Evolutionary conservation across 2,888 invertebrate species (phyloP).

Genomic region (Drosophila formosana): DNA sequence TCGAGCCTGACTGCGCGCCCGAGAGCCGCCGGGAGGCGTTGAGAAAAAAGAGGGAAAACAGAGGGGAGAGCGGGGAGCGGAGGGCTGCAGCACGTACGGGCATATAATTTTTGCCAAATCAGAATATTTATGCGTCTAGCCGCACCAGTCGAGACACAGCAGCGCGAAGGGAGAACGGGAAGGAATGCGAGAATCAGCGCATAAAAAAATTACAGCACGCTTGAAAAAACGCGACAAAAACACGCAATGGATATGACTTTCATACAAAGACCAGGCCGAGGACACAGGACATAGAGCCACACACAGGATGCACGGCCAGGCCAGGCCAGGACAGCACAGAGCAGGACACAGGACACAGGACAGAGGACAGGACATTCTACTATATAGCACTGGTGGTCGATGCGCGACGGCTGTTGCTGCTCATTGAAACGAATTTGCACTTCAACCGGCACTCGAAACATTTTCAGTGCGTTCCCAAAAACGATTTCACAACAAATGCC

Average conservation of each 20-base stretch:
- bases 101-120: slow-evolving; percentile 82
- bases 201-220: slow-evolving; percentile 78
- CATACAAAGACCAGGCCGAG: slow-evolving; percentile 62
- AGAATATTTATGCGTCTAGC: slow-evolving; percentile 83
- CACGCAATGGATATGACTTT: slow-evolving; percentile 81
- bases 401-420: slow-evolving; percentile 35
- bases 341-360: background rate
- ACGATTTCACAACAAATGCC: background rate
- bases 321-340: slow-evolving; percentile 23
- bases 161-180: slow-evolving; percentile 2
- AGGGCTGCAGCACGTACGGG: slow-evolving; percentile 69
- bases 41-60: background rate
- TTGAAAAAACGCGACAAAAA: slow-evolving; percentile 79
- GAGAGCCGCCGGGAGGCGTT: background rate
- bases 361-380: slow-evolving; percentile 13
- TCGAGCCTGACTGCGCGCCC: slow-evolving; percentile 54
- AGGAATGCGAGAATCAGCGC: slow-evolving; percentile 44
- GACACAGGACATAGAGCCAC: slow-evolving; percentile 10
- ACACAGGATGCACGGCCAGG: slow-evolving; percentile 36
- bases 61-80: slow-evolving; percentile 13
- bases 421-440: slow-evolving; percentile 73
- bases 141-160: slow-evolving; percentile 46
- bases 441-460: slow-evolving; percentile 18
- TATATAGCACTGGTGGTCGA: slow-evolving; percentile 18
- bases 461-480: slow-evolving; percentile 10